phyloP scores from a whole-genome alignment of 2,797 vertebrate species.

The Yasuhikotakia modesta region DNA sequence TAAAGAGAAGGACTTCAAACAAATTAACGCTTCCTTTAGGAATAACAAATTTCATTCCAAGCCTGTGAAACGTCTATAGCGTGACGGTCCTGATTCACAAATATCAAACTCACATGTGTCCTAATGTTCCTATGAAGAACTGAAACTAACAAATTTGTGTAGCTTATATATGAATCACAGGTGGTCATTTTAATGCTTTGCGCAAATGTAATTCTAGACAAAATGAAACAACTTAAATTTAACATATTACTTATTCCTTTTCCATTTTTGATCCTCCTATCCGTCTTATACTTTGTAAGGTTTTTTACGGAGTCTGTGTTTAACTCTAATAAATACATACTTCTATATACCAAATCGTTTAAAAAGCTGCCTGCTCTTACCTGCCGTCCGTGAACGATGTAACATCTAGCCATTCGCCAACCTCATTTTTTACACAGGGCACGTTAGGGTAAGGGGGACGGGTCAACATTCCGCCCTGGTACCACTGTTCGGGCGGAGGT shows the following conservation, averaged over 20 bases:
- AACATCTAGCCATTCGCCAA: constrained; percentile 86
- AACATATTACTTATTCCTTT: background rate
- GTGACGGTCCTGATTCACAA: background rate
- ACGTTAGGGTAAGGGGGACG: constrained; percentile 76
- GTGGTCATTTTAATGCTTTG: background rate
- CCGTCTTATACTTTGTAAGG: background rate
- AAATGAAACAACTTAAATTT: background rate
- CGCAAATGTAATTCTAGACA: background rate
- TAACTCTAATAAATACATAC: background rate
- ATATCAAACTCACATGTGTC: background rate
- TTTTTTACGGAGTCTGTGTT: background rate
- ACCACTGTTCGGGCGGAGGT: constrained; percentile 80
- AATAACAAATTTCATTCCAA: background rate
- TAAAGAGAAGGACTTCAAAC: constrained; percentile 24
- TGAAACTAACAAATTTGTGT: no score
- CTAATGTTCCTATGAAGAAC: background rate
- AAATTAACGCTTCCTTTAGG: constrained; percentile 28
- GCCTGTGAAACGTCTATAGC: background rate
- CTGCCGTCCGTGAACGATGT: constrained; percentile 80
- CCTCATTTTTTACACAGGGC: constrained; percentile 84
- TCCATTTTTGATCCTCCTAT: background rate
- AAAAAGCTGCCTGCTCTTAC: constrained; percentile 70
- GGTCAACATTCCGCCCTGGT: constrained; percentile 76
- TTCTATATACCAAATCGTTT: background rate
- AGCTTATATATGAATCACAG: background rate